Evolutionary conservation across 1,140 invertebrate species (phyloP).

Genomic region (Proctacanthus coquilletti): DNA sequence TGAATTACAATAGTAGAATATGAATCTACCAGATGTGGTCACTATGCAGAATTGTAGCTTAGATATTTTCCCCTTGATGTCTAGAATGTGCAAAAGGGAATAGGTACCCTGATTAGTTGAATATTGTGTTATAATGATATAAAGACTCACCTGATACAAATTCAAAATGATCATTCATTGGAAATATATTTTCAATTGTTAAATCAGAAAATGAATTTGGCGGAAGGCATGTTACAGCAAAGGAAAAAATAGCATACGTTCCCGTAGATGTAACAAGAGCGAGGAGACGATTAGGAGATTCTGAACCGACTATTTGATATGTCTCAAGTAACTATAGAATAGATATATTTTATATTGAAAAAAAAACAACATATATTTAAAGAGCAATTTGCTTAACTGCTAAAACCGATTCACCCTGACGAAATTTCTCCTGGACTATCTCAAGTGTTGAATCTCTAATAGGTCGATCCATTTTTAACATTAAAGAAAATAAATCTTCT

Average conservation of each 20-base stretch:
- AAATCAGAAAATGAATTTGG: slow-evolving; percentile 43
- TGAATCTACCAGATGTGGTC: no score
- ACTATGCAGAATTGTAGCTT: slow-evolving; percentile 22
- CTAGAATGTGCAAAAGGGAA: slow-evolving; percentile 8
- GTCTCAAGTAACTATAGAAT: slow-evolving; percentile 22
- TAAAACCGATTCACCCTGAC: slow-evolving; percentile 2
- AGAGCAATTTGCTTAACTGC: background rate
- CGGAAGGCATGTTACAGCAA: slow-evolving; percentile 38
- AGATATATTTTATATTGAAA: background rate
- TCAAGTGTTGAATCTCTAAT: background rate
- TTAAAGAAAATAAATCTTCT: no score
- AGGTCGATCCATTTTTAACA: no score
- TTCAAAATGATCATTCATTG: slow-evolving; percentile 49
- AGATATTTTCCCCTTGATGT: slow-evolving; percentile 15
- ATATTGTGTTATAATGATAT: slow-evolving; percentile 2
- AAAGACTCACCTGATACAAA: slow-evolving; percentile 41
- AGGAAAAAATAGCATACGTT: slow-evolving; percentile 47
- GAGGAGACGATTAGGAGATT: slow-evolving; percentile 34
- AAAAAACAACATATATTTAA: slow-evolving; percentile 1
- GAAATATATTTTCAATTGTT: slow-evolving; percentile 46
- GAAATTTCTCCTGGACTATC: slow-evolving; percentile 6
- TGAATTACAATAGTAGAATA: background rate
- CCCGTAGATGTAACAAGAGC: slow-evolving; percentile 48
- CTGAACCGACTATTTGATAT: slow-evolving; percentile 24
- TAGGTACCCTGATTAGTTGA: background rate